Conservation (phyloP, 2,113 vertebrate species). For the Cheirogaleus medius region DNA sequence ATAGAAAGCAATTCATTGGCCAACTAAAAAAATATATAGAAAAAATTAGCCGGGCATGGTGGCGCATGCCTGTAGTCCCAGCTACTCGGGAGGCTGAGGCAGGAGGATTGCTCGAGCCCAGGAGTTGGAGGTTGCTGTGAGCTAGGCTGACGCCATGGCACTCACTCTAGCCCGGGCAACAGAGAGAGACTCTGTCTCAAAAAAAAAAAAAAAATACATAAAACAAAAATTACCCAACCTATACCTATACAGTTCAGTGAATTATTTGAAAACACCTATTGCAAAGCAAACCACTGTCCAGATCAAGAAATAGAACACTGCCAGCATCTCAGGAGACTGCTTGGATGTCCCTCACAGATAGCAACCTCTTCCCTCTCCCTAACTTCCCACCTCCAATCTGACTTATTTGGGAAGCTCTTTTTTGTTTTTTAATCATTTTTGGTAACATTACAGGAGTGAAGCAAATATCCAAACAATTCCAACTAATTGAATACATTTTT, state of each 20-base stretch:
- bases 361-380: no score
- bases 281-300: neutral
- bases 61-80: no score
- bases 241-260: neutral
- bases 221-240: neutral
- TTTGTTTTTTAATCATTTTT: conserved; percentile 1
- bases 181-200: no score
- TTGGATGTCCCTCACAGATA: neutral
- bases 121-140: no score
- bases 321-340: neutral
- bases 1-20: no score
- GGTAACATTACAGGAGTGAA: neutral
- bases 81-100: no score
- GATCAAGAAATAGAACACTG: neutral
- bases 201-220: neutral
- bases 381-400: neutral
- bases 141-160: no score
- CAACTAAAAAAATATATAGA: no score
- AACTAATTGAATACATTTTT: neutral
- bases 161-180: no score
- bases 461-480: neutral
- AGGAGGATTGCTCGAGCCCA: no score
- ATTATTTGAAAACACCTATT: neutral
- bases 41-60: no score
- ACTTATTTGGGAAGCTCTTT: neutral